These are phyloP conservation scores for Hemaris fuciformis DNA, from an alignment of 2,888 invertebrate species.

Conservation along the genomic window DNA sequence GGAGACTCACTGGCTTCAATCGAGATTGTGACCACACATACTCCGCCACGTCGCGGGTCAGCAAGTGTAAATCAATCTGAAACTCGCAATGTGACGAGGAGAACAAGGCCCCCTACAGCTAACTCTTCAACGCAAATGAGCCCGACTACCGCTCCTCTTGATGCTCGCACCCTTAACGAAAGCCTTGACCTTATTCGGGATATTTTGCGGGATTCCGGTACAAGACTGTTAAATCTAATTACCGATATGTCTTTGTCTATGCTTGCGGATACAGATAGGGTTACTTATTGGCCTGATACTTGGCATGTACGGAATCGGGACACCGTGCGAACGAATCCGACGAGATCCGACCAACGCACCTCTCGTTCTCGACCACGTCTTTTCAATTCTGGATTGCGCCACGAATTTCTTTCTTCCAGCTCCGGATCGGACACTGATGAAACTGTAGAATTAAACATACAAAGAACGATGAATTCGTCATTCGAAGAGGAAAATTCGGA, in stretches of 20 bases:
- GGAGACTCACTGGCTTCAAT: conserved; percentile 21
- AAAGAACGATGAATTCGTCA: conserved; percentile 64
- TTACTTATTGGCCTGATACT: conserved; percentile 38
- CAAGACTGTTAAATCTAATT: conserved; percentile 69
- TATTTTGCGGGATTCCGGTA: conserved; percentile 73
- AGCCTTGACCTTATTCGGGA: conserved; percentile 73
- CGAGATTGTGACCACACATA: conserved; percentile 23
- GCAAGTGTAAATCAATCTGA: conserved; percentile 24
- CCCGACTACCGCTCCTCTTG: conserved; percentile 50
- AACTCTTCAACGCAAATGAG: conserved; percentile 61
- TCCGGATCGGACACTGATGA: conserved; percentile 72
- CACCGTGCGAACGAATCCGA: conserved; percentile 37
- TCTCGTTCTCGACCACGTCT: conserved; percentile 41
- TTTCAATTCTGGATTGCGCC: conserved; percentile 45
- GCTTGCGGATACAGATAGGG: conserved; percentile 56
- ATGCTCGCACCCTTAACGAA: conserved; percentile 70
- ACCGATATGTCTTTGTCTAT: conserved; percentile 73
- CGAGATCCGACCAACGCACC: conserved; percentile 12
- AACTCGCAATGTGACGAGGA: conserved; percentile 33
- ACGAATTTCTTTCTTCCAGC: conserved; percentile 57
- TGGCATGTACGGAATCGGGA: conserved; percentile 53
- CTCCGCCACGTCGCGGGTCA: conserved; percentile 21
- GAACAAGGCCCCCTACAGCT: conserved; percentile 38
- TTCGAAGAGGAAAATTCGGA: conserved; percentile 53
- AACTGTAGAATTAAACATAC: conserved; percentile 67